These are phyloP conservation scores for Omphaloscelis lunosa DNA, from an alignment of 2,888 invertebrate genomes.

Conservation along the genomic window DNA sequence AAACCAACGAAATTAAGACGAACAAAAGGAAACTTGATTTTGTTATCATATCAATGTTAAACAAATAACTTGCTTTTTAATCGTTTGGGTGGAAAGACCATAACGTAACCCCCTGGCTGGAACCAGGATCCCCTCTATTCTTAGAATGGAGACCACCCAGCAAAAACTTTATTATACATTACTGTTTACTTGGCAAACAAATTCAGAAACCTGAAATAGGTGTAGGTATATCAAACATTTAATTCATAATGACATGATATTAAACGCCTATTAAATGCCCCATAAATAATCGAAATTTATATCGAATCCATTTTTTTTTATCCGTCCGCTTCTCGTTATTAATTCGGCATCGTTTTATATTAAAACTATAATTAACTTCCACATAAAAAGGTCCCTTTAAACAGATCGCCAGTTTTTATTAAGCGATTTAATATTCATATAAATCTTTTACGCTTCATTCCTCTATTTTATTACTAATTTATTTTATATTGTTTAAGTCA, in stretches of 20 bases:
- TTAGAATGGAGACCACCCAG: constrained; percentile 43
- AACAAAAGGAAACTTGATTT: neutral
- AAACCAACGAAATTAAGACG: neutral
- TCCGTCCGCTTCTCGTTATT: constrained; percentile 85
- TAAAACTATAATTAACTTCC: constrained; percentile 88
- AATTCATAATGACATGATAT: constrained; percentile 78
- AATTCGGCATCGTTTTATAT: constrained; percentile 87
- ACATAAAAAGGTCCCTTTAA: constrained; percentile 85
- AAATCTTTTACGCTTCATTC: constrained; percentile 81
- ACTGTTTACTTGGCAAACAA: constrained; percentile 9
- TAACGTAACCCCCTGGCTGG: neutral
- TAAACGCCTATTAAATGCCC: constrained; percentile 81
- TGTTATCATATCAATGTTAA: no score
- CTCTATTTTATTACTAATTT: constrained; percentile 82
- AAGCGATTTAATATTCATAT: constrained; percentile 84
- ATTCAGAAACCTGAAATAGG: constrained; percentile 19
- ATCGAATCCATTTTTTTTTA: constrained; percentile 86
- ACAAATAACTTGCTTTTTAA: neutral
- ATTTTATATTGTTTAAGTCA: constrained; percentile 71
- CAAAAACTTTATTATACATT: constrained; percentile 2
- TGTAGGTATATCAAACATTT: constrained; percentile 49
- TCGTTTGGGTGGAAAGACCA: constrained; percentile 2
- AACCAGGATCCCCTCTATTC: constrained; percentile 11
- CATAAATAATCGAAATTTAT: constrained; percentile 88
- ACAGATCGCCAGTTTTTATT: constrained; percentile 83